Percentiles rank a stretch among this genome's conserved stretches.
Conservation (phyloP, 2,113 vertebrate genomes). For the Lepisosteus oculatus region DNA sequence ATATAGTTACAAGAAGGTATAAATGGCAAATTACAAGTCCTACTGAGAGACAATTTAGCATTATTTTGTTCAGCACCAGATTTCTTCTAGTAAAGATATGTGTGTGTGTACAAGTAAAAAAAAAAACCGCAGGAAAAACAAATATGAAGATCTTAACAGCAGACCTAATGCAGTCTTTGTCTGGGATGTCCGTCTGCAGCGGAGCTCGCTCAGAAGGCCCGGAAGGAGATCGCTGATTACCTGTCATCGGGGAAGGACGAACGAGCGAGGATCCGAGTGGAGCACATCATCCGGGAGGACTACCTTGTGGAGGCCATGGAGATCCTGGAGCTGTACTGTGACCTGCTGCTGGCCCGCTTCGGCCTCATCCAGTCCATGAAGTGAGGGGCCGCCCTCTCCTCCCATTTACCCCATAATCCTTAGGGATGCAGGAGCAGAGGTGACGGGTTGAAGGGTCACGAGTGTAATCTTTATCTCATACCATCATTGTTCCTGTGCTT, state of each 20-base stretch:
- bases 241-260: slow-evolving; percentile 93
- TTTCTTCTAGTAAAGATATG: not conserved
- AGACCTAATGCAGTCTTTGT: not conserved
- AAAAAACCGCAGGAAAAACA: too few species aligned
- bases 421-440: too few species aligned
- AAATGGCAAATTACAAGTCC: too few species aligned
- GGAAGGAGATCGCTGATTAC: slow-evolving; percentile 97
- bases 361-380: slow-evolving; percentile 98
- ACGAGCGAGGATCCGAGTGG: slow-evolving; percentile 91
- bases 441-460: too few species aligned
- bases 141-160: too few species aligned
- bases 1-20: too few species aligned
- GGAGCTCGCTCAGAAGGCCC: slow-evolving; percentile 92
- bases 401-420: too few species aligned
- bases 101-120: too few species aligned
- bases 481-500: too few species aligned
- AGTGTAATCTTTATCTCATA: too few species aligned
- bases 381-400: slow-evolving; percentile 60
- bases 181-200: slow-evolving; percentile 57
- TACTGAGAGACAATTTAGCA: not conserved
- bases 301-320: slow-evolving; percentile 98
- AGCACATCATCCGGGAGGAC: slow-evolving; percentile 97
- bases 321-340: slow-evolving; percentile 95
- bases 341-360: slow-evolving; percentile 87
- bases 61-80: not conserved